A percentile compares a stretch with the other conserved stretches of the same genome.
phyloP scores from a whole-genome alignment of 2,888 invertebrate genomes.

The Acrobasis repandana region DNA sequence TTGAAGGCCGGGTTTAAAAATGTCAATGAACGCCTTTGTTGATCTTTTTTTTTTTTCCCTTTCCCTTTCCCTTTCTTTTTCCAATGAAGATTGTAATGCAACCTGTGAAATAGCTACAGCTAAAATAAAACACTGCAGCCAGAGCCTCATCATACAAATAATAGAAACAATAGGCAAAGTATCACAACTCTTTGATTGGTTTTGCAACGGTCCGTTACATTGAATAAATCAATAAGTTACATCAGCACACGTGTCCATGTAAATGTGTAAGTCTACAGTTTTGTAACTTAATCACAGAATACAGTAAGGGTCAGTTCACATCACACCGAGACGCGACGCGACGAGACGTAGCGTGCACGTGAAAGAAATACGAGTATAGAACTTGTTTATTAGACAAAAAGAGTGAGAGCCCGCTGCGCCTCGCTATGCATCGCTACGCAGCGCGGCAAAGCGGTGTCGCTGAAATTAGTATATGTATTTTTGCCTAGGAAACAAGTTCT shows the following conservation, averaged over 20 bases:
- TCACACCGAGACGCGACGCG: too few relatives aligned
- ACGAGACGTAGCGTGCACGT: too few relatives aligned
- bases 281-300: too few relatives aligned
- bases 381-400: too few relatives aligned
- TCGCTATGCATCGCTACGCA: too few relatives aligned
- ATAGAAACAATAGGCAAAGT: neutral
- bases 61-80: too few relatives aligned
- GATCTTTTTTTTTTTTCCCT: slow-evolving; percentile 22
- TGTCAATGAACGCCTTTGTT: slow-evolving; percentile 34
- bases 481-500: too few relatives aligned
- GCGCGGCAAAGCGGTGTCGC: too few relatives aligned
- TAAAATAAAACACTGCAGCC: slow-evolving; percentile 14
- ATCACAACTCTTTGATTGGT: slow-evolving; percentile 1
- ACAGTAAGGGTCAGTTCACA: too few relatives aligned
- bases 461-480: too few relatives aligned
- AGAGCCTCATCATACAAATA: slow-evolving; percentile 8
- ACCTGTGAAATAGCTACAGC: slow-evolving; percentile 9
- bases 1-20: slow-evolving; percentile 42
- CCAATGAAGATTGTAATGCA: slow-evolving; percentile 6
- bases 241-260: neutral
- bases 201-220: slow-evolving; percentile 20
- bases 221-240: neutral
- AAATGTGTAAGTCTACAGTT: neutral
- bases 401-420: too few relatives aligned
- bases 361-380: too few relatives aligned